Evolutionary conservation across 2,797 vertebrate genomes (phyloP).

Genomic region (Champsocephalus gunnari): DNA sequence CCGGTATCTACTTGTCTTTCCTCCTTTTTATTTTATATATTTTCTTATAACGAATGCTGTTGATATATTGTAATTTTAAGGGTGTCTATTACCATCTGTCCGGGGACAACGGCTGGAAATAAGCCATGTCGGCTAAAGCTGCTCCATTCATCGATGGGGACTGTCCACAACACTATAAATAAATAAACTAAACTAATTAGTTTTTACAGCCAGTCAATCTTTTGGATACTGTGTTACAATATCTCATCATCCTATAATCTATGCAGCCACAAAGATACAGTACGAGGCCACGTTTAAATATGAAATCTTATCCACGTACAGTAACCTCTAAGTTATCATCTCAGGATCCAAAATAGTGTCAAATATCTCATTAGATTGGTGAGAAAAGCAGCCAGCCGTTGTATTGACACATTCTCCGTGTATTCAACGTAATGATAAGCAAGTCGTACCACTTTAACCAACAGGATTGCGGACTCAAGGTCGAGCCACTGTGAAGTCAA

Average conservation of each 20-base stretch:
- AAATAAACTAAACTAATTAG: neutral
- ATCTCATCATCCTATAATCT: neutral
- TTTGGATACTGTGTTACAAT: slow-evolving; percentile 16
- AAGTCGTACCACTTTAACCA: neutral
- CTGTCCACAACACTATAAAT: too few relatives aligned
- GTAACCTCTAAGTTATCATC: neutral
- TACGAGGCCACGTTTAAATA: neutral
- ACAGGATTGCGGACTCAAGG: slow-evolving; percentile 32
- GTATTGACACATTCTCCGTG: neutral
- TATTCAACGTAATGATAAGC: neutral
- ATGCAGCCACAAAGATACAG: slow-evolving; percentile 1
- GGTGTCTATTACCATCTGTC: too few relatives aligned
- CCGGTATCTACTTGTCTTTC: too few relatives aligned
- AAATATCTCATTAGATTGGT: neutral
- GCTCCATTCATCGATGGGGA: too few relatives aligned
- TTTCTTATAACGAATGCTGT: too few relatives aligned
- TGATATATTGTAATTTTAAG: too few relatives aligned
- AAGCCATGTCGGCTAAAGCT: too few relatives aligned
- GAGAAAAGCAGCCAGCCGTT: neutral
- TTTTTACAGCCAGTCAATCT: slow-evolving; percentile 21
- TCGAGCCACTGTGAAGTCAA: slow-evolving; percentile 22
- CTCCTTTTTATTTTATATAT: too few relatives aligned
- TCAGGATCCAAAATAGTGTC: neutral
- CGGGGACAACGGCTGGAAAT: too few relatives aligned
- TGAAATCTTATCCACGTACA: neutral